Evolutionary conservation across 1,140 invertebrate species (phyloP).

Genomic region (Drosophila pseudoananassae): DNA sequence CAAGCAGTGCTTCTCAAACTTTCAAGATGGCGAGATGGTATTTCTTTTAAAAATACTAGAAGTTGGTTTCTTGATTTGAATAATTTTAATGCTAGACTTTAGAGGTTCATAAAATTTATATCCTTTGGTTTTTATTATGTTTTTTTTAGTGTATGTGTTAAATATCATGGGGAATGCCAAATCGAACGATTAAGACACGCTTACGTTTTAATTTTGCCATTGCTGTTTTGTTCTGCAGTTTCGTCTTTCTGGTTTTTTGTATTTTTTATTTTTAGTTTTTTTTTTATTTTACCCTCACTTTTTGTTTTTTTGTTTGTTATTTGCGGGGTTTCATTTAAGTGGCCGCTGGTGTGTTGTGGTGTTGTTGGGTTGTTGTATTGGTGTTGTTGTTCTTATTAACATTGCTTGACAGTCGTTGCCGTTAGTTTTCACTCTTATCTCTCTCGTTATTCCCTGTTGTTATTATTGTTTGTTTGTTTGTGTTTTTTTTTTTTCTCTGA

Average conservation of each 20-base stretch:
- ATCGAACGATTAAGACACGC: slow-evolving; percentile 67
- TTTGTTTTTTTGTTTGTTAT: slow-evolving; percentile 54
- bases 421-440: slow-evolving; percentile 52
- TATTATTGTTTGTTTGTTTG: slow-evolving; percentile 1
- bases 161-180: slow-evolving; percentile 36
- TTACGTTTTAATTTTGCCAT: slow-evolving; percentile 59
- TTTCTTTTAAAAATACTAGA: too few species aligned
- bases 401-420: slow-evolving; percentile 38
- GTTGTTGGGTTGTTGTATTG: slow-evolving; percentile 41
- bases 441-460: slow-evolving; percentile 19
- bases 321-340: slow-evolving; percentile 72
- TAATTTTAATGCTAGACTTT: too few species aligned
- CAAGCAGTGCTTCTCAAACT: not conserved
- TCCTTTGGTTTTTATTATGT: not conserved
- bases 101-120: too few species aligned
- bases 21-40: not conserved
- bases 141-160: not conserved
- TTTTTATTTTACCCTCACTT: slow-evolving; percentile 8
- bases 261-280: slow-evolving; percentile 16
- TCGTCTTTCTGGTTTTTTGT: slow-evolving; percentile 20
- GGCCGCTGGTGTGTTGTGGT: slow-evolving; percentile 33
- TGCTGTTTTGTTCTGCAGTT: slow-evolving; percentile 47
- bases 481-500: slow-evolving; percentile 19
- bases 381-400: slow-evolving; percentile 44
- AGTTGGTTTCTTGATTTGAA: not conserved